A percentile compares a stretch with the other conserved stretches of the same genome.
Conservation (phyloP, 2,113 vertebrate genomes). For the Paedocypris sp. region DNA sequence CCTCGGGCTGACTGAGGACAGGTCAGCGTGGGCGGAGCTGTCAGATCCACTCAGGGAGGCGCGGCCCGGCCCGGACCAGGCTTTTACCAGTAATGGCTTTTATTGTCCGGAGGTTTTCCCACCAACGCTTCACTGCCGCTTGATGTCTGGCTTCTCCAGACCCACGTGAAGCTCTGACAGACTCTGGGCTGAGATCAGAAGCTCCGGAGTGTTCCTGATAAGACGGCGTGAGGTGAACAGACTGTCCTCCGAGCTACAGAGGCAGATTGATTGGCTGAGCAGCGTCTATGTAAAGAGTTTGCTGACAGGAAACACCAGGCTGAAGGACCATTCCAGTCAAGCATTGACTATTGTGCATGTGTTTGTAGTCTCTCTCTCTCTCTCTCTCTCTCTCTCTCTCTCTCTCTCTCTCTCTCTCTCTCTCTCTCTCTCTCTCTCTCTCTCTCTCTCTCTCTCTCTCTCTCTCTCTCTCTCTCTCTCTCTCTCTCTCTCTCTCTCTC, state of each 20-base stretch:
- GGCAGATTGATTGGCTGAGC: background rate
- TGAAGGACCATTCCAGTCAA: constrained; percentile 4
- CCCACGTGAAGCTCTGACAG: no score
- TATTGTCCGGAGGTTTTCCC: constrained; percentile 46
- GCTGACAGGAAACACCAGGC: constrained; percentile 1
- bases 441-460: no score
- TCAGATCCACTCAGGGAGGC: constrained; percentile 21
- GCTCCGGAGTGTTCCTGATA: no score
- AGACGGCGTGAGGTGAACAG: no score
- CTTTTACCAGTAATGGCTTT: constrained; percentile 56
- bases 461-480: no score
- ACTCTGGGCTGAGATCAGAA: constrained; percentile 27
- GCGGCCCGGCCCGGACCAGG: constrained; percentile 1
- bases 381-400: no score
- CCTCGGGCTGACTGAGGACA: background rate
- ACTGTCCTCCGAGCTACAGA: background rate
- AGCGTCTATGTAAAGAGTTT: background rate
- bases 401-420: no score
- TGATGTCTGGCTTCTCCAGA: no score
- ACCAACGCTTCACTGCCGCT: constrained; percentile 43
- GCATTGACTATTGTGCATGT: background rate
- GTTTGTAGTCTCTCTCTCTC: background rate
- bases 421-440: no score
- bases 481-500: no score
- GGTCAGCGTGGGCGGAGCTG: constrained; percentile 21